A percentile compares a stretch with the other conserved stretches of the same genome.
These are phyloP conservation scores for Muschampia plurimacula DNA, from an alignment of 2,888 invertebrate genomes.

Conservation along the genomic window DNA sequence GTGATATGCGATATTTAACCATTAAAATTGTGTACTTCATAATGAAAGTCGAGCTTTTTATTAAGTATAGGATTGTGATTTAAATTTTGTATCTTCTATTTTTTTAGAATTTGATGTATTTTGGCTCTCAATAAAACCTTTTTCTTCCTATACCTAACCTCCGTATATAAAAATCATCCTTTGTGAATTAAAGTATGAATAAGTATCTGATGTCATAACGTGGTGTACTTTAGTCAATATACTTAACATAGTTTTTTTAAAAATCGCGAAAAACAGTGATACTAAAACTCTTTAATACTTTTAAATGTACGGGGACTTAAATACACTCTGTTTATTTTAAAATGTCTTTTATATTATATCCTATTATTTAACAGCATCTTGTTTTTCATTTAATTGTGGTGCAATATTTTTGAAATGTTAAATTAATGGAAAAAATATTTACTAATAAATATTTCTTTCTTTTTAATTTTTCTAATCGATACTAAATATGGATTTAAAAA, in stretches of 20 bases:
- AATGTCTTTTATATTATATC: conserved; percentile 40
- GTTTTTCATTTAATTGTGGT: not conserved
- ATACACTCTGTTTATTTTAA: conserved; percentile 55
- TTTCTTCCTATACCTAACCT: not conserved
- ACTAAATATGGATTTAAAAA: conserved; percentile 14
- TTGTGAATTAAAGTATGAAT: conserved; percentile 9
- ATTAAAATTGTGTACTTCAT: not conserved
- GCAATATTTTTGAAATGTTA: conserved; percentile 1
- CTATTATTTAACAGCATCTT: not conserved
- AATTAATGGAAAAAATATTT: not conserved
- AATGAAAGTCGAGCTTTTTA: not conserved
- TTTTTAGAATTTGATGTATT: too few species aligned
- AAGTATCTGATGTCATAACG: conserved; percentile 18
- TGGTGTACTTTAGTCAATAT: conserved; percentile 6
- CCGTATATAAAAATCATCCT: conserved; percentile 28
- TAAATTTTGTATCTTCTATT: not conserved
- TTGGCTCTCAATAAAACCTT: too few species aligned
- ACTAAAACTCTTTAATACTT: conserved; percentile 9
- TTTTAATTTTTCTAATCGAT: conserved; percentile 1
- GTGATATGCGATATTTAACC: not conserved
- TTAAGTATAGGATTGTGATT: not conserved
- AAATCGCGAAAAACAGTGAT: conserved; percentile 3
- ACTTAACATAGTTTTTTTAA: conserved; percentile 2
- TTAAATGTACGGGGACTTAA: conserved; percentile 49
- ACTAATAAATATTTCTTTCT: not conserved